These are phyloP conservation scores for Hololepta plana DNA, from an alignment of 2,888 invertebrate genomes.

Conservation along the genomic window DNA sequence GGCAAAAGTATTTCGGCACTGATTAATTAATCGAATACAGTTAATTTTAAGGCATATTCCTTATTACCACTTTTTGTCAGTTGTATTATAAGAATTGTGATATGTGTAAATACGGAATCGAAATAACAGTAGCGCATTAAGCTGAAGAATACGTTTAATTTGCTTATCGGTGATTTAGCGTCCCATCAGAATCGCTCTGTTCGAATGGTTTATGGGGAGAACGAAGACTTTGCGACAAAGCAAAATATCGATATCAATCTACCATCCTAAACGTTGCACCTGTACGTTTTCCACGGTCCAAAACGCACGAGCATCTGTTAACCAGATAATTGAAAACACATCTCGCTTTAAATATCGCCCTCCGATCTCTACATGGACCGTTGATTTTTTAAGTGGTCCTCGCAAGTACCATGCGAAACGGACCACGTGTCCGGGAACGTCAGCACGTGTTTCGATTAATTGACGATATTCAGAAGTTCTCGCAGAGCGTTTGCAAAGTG, in stretches of 20 bases:
- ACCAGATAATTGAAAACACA: conserved; percentile 15
- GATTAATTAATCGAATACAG: conserved; percentile 37
- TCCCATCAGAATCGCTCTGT: no score
- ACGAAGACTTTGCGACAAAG: no score
- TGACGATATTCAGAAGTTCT: no score
- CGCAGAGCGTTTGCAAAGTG: no score
- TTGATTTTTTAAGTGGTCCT: conserved; percentile 13
- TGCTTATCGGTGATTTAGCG: no score
- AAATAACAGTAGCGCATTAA: no score
- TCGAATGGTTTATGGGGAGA: no score
- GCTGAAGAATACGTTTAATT: no score
- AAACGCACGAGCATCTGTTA: conserved; percentile 20
- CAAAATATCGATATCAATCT: no score
- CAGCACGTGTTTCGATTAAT: conserved; percentile 22
- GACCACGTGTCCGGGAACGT: conserved; percentile 27
- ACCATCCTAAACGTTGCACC: no score
- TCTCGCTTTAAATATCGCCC: conserved; percentile 18
- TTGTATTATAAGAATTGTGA: background rate
- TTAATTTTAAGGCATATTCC: background rate
- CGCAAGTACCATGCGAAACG: conserved; percentile 23
- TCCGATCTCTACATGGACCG: conserved; percentile 18
- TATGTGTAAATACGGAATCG: no score
- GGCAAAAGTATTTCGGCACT: conserved; percentile 97
- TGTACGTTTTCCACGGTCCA: conserved; percentile 13
- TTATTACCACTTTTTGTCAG: conserved; percentile 3